Evolutionary conservation across 1,140 invertebrate genomes (phyloP).

Genomic region (Tenebrio molitor): DNA sequence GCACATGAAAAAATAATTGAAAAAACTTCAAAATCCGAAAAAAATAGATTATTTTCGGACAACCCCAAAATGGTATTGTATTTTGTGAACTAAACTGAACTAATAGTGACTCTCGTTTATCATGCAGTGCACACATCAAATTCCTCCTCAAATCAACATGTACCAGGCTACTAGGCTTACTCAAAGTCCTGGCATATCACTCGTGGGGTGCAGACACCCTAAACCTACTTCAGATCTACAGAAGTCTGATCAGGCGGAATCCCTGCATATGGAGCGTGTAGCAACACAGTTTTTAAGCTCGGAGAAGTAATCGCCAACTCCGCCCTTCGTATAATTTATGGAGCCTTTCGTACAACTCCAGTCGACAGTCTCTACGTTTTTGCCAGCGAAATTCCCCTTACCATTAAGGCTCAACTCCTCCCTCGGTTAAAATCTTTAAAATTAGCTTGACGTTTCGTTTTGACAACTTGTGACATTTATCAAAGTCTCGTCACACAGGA

Average conservation of each 20-base stretch:
- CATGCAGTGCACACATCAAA: constrained; percentile 31
- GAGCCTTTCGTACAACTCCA: constrained; percentile 46
- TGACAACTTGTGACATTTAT: too few species aligned
- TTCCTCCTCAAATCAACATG: constrained; percentile 16
- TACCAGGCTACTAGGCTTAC: constrained; percentile 20
- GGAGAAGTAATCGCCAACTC: constrained; percentile 37
- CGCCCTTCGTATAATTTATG: constrained; percentile 26
- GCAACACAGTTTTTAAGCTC: constrained; percentile 6
- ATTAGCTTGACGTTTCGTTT: too few species aligned
- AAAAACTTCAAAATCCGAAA: too few species aligned
- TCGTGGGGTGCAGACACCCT: constrained; percentile 45
- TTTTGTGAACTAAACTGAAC: too few species aligned
- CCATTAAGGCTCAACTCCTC: neutral
- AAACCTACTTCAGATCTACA: constrained; percentile 43
- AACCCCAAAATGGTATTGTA: too few species aligned
- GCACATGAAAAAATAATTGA: too few species aligned
- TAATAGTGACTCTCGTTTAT: constrained; percentile 32
- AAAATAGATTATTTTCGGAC: too few species aligned
- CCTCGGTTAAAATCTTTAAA: too few species aligned
- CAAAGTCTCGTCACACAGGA: too few species aligned
- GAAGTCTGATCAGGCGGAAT: constrained; percentile 45
- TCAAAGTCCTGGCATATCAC: constrained; percentile 36
- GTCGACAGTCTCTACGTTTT: constrained; percentile 35
- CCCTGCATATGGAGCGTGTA: constrained; percentile 41
- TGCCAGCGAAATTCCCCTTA: constrained; percentile 2